Evolutionary conservation across 2,888 invertebrate species (phyloP).

Genomic region (Anthophora plumipes): DNA sequence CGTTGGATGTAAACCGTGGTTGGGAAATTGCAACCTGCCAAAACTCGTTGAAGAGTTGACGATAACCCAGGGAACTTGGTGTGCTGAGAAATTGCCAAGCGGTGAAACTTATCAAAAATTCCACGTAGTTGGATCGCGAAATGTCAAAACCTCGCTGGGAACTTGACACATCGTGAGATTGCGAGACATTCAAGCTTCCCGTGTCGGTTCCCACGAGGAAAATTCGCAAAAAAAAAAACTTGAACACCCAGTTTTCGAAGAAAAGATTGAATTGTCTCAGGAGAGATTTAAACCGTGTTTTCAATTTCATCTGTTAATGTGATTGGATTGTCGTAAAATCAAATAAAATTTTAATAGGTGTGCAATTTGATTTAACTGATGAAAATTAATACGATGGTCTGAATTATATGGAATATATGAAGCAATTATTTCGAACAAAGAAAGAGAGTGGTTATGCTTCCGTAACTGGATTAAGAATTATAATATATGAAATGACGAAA

Average conservation of each 20-base stretch:
- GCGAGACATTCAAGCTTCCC: constrained; percentile 9
- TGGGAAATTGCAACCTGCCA: constrained; percentile 19
- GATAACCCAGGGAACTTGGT: constrained; percentile 5
- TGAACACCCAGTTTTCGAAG: too few species aligned
- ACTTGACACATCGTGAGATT: constrained; percentile 11
- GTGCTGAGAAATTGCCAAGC: constrained; percentile 17
- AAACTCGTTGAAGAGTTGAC: constrained; percentile 9
- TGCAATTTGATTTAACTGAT: too few species aligned
- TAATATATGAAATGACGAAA: too few species aligned
- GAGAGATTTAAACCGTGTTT: not conserved
- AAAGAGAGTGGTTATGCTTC: too few species aligned
- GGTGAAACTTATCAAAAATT: constrained; percentile 29
- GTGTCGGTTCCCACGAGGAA: not conserved
- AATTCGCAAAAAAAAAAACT: not conserved
- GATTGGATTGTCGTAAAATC: not conserved
- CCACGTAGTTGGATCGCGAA: constrained; percentile 28
- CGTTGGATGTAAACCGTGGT: not conserved
- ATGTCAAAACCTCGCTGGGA: constrained; percentile 14
- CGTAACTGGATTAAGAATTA: too few species aligned
- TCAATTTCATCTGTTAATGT: not conserved
- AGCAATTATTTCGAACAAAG: too few species aligned
- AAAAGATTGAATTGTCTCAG: not conserved
- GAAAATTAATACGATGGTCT: too few species aligned
- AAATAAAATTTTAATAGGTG: not conserved
- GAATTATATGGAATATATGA: too few species aligned